Evolutionary conservation across 2,113 vertebrate species (phyloP), one percentile per base, ranked within the genome.

Genomic region (Poicephalus gulielmi): DNA sequence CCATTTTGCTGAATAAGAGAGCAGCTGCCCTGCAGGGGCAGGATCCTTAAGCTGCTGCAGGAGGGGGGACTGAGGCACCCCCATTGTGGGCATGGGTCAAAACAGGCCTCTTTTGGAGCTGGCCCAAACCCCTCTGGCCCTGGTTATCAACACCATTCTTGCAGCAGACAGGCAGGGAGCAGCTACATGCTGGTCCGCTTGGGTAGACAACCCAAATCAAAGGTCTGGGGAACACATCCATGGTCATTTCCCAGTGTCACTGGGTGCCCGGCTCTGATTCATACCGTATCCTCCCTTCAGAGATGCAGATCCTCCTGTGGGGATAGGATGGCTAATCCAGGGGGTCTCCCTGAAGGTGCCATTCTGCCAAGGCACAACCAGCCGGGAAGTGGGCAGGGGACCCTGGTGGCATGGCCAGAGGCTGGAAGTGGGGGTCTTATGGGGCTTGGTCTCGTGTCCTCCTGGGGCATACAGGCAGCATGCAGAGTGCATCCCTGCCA

Each of bases 271-370:
- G 41, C 52, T 25, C 63, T 39, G 66, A 30, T 7, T 67, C 81
- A 41, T 27, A 10, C 11, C 41, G 17, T 8, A 7, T 70, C 33
- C 82, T 50, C 23, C 25, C 39, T 52, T 33, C n/a, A 25, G 49
- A 69, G 84, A 24, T 22, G 57, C 18, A 7, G 7, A 2, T 10
- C 14, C 18, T 83, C 27, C 60, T 11, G 12, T 0, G 0, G 79
- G 53, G 70, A 28, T 0, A 0, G 43, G 28, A 14, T 0, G 5
- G 6, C 17, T 3, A 2, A 5, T 0, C 2, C 1, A 2, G 31
- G 23, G 13, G 8, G 0, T 35, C 28, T 50, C 33, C 35, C 5
- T 10, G 24, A 31, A 41, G 60, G 17, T 7, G 1, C 12, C 1
- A 0, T 25, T 16, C 67, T 59, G 13, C 1, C 37, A 11, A 44